Evolutionary conservation across 1,140 invertebrate species (phyloP).

Genomic region (Drosophila nigrodunni): DNA sequence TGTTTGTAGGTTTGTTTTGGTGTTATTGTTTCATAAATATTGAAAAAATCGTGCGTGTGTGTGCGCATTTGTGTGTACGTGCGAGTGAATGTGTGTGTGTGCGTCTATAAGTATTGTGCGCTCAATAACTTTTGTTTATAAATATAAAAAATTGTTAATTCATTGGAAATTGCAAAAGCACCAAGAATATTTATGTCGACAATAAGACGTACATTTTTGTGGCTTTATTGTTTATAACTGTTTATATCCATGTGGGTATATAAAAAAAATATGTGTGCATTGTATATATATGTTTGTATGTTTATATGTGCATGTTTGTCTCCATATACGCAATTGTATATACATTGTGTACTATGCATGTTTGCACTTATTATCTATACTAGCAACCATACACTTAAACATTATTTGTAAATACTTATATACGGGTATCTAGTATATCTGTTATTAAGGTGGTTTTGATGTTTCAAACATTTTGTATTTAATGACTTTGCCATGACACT

Average conservation of each 20-base stretch:
- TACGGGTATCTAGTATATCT: constrained; percentile 42
- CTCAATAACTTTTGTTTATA: constrained; percentile 70
- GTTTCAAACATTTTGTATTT: constrained; percentile 43
- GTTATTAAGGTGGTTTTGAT: constrained; percentile 39
- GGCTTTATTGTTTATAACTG: constrained; percentile 25
- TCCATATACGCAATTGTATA: constrained; percentile 28
- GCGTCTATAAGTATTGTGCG: constrained; percentile 31
- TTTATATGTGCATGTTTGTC: constrained; percentile 29
- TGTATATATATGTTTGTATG: constrained; percentile 26
- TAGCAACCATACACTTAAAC: constrained; percentile 33
- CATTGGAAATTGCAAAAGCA: constrained; percentile 13
- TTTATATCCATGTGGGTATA: constrained; percentile 20
- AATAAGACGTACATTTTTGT: constrained; percentile 14
- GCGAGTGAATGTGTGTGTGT: constrained; percentile 17
- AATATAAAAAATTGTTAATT: constrained; percentile 35
- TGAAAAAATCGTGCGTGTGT: constrained; percentile 43
- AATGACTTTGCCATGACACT: constrained; percentile 37
- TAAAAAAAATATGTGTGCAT: constrained; percentile 3
- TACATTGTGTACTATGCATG: constrained; percentile 24
- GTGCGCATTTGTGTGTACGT: constrained; percentile 37
- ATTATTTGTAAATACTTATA: constrained; percentile 15
- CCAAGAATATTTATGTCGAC: constrained; percentile 12
- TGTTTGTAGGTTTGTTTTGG: constrained; percentile 57
- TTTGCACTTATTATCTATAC: constrained; percentile 45
- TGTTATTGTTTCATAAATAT: constrained; percentile 71